phyloP scores from a whole-genome alignment of 2,113 vertebrate species.

The Noturus placidus region DNA sequence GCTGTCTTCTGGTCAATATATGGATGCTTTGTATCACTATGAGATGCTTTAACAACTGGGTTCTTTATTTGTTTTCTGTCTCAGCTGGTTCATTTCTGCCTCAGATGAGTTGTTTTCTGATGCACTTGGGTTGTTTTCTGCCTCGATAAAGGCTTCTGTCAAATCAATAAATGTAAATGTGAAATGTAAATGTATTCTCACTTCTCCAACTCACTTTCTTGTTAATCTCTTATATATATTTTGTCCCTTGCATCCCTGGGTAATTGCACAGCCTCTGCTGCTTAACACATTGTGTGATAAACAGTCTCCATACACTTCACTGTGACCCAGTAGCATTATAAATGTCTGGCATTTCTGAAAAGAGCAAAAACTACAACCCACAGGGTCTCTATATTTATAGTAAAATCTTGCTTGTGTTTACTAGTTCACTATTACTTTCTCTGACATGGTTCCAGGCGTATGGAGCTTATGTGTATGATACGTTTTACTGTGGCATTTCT shows the following conservation, averaged over 20 bases:
- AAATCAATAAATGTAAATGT: background rate
- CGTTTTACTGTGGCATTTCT: background rate
- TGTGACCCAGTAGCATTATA: background rate
- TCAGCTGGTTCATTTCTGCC: background rate
- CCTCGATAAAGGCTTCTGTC: background rate
- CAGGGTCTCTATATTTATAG: background rate
- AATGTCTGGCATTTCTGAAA: background rate
- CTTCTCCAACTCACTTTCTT: background rate
- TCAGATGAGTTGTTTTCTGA: background rate
- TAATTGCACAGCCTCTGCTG: background rate
- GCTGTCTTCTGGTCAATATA: background rate
- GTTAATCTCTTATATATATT: background rate
- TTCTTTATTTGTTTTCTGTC: background rate
- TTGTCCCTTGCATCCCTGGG: background rate
- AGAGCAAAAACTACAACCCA: background rate
- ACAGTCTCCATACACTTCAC: background rate
- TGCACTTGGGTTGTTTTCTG: background rate
- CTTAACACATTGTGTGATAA: background rate
- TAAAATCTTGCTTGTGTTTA: background rate
- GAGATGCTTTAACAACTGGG: background rate
- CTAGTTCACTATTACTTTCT: background rate
- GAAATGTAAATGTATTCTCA: conserved; percentile 3
- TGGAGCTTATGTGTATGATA: conserved; percentile 12
- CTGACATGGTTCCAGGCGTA: background rate
- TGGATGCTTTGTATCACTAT: background rate